Evolutionary conservation across 1,140 invertebrate genomes (phyloP), one percentile per base, ranked within the genome.

Genomic region (Pogonognathellus flavescens): DNA sequence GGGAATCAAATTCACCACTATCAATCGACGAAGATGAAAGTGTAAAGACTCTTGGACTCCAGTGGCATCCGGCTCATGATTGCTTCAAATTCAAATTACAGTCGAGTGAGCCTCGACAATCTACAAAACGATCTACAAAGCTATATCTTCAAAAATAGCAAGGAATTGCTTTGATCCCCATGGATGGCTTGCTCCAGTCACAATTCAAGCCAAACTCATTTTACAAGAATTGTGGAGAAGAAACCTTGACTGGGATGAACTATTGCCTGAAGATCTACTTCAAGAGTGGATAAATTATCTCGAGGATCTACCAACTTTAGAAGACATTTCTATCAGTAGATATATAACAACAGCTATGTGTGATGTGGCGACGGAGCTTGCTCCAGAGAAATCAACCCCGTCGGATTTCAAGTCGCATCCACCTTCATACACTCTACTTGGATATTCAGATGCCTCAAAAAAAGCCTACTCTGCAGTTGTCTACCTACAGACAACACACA

Each of bases 41-140:
- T 13, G 76, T 89, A 1, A 90, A 90, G 88, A 87, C 89, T 0
- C 70, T 90, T 2, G 90, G 90, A 10, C 13, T 91, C 0, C 49
- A 86, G 4, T 91, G 90, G 90, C 76, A 89, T 85, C 89, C 90
- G 5, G 14, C 14, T 3, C 59, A 20, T 5, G 90, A 91, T 85
- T n/a, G 10, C 3, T 89, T 88, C 85, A 16, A 4, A 22, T 7
- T 49, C n/a, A 60, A 13, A 4, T 2, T 18, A 18, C n/a, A n/a
- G n/a, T n/a, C n/a, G n/a, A 18, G 5, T 52, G 1, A 55, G 2
- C 41, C 22, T 8, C n/a, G 9, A 7, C n/a, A n/a, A 7, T 31
- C 11, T 20, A 6, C 14, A n/a, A 52, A 25, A 25, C 82, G 76
- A 84, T 84, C 0, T 88, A 88, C 70, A 14, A 87, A 70, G 22